Evolutionary conservation across 2,888 invertebrate species (phyloP), one percentile per base, ranked within the genome.

Genomic region (Chouioia cunea): DNA sequence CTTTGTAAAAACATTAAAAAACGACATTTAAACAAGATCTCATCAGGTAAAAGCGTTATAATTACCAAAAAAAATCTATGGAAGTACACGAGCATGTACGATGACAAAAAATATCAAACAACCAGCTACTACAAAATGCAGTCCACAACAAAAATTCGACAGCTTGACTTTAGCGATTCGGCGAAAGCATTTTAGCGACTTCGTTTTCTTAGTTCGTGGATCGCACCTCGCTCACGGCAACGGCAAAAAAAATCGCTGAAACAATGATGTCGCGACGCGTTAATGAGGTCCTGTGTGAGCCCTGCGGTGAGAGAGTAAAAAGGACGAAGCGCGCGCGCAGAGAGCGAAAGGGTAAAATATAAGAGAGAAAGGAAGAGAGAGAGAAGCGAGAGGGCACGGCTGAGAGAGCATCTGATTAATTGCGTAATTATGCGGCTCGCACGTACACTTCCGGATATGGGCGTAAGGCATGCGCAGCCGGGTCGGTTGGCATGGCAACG

Each of bases 401-500:
- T 53, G 22, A 22, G 36, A 15, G 56, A 53, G 43, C 44, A 54
- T 63, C 64, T 54, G 71, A 59, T 67, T 67, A 67, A 71, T 71
- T 50, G 64, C 54, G 67, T 63, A 58, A 63, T 71, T 71, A 67
- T 57, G 44, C 52, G 57, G 27, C 44, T 14, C n/a, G 50, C 36
- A n/a, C 54, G 0, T 18, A 23, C 52, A 76, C 75, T 79, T 81
- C 78, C 80, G 79, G 79, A 77, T 77, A 48, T 71, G 74, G 79
- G 76, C 75, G 78, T 3, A 12, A 36, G 36, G 12, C 10, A 3
- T 6, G 36, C 36, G 76, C 58, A 59, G 68, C 67, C 74, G 50
- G 58, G 70, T 65, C 71, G 52, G 74, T 83, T 74, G 78, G 75
- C 82, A 82, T 82, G 82, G 81, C 69, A 75, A 83, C 80, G 70